phyloP scores from a whole-genome alignment of 2,113 vertebrate genomes.

The Chaetodon auriga region DNA sequence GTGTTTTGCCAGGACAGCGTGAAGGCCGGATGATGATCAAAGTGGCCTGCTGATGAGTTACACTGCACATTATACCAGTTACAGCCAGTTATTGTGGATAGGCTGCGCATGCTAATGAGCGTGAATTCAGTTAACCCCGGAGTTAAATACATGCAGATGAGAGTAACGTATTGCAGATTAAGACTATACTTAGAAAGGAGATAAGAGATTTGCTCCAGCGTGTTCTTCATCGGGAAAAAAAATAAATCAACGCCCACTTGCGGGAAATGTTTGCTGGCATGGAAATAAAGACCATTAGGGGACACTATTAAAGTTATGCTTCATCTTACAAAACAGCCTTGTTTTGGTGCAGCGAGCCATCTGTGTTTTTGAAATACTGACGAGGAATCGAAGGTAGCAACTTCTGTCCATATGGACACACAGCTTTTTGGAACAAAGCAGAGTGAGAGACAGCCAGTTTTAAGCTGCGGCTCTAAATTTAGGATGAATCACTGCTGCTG shows the following conservation, averaged over 20 bases:
- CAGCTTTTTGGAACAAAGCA: slow-evolving; percentile 14
- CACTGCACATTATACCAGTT: slow-evolving; percentile 9
- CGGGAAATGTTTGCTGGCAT: slow-evolving; percentile 18
- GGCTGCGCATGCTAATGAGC: slow-evolving; percentile 50
- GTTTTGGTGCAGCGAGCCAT: slow-evolving; percentile 22
- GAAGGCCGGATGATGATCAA: slow-evolving; percentile 15
- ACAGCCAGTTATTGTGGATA: slow-evolving; percentile 20
- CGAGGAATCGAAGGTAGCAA: background rate
- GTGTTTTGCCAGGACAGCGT: background rate
- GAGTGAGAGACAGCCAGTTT: background rate
- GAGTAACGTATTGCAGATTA: slow-evolving; percentile 22
- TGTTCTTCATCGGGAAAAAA: slow-evolving; percentile 17
- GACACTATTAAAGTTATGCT: slow-evolving; percentile 23
- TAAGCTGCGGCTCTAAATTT: background rate
- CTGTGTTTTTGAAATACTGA: slow-evolving; percentile 32
- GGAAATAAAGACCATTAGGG: slow-evolving; percentile 9
- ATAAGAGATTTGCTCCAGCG: slow-evolving; percentile 2
- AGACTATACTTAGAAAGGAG: slow-evolving; percentile 19
- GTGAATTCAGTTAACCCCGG: slow-evolving; percentile 54
- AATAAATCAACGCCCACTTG: background rate
- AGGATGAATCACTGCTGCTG: background rate
- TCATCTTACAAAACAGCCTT: slow-evolving; percentile 16
- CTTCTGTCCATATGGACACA: background rate
- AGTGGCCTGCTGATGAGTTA: slow-evolving; percentile 33
- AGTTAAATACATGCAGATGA: slow-evolving; percentile 68